Base-by-base conservation (phyloP, 2,888 invertebrate genomes). In the Galerucella calmariensis region DNA sequence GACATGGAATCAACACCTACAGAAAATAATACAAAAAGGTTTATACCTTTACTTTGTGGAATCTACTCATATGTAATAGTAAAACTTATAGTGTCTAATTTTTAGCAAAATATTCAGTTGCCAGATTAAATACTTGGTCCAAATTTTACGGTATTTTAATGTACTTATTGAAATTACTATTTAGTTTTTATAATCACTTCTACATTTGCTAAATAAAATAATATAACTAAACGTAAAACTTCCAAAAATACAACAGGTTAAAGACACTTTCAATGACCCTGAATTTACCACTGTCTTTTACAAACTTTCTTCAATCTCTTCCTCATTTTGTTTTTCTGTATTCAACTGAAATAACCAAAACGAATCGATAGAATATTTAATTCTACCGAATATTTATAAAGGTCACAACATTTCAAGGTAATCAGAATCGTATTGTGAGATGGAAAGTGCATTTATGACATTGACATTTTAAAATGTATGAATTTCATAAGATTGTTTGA, bases 351-450 rank as follows among this genome's bases (percentile, higher is more conserved):
- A 16, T 16, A 27, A 59, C 27, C 6, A 59, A 27, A 59, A 51
- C 51, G 24, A 59, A 59, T 62, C 62, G 9, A 9, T 41, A 58
- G 27, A 61, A 27, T 27, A 27, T 27, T 61, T 41, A 12, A 27
- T 51, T 51, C 20, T 5, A 56, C 66, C 24, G 59, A 71, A 46
- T 59, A 20, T 27, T 59, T 66, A 16, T 66, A 66, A 66, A 66
- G 72, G 72, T 72, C 66, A 72, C 11, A 35, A 58, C 14, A 66
- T 58, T 65, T 72, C 72, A 72, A 72, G 72, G 72, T 66, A 59
- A 72, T 66, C 58, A 66, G 66, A 58, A 58, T 72, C 48, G 5
- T 5, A 35, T 35, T 35, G 41, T 56, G 66, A 72, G 59, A 72
- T 66, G 72, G 66, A 66, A 59, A 66, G 65, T 65, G 65, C 53